phyloP scores from a whole-genome alignment of 1,140 invertebrate species.

The Zaprionus davidi region DNA sequence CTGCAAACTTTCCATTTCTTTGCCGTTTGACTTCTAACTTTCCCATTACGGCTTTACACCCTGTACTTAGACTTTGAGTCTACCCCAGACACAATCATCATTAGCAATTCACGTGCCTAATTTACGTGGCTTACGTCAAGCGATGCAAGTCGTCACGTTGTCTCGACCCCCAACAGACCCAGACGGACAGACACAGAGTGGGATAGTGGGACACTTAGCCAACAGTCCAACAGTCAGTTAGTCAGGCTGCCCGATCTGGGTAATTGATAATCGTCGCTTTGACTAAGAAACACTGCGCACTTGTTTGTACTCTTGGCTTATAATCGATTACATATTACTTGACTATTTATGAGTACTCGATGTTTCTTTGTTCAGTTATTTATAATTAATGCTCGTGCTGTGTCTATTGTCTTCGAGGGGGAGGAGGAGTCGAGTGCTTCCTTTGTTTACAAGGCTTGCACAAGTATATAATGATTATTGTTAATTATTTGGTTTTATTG shows the following conservation, averaged over 20 bases:
- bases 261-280: slow-evolving; percentile 51
- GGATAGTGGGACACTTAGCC: not conserved
- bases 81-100: not conserved
- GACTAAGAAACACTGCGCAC: slow-evolving; percentile 47
- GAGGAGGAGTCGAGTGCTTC: not conserved
- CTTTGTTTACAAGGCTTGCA: slow-evolving; percentile 31
- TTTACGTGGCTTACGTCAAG: slow-evolving; percentile 2
- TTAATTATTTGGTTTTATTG: slow-evolving; percentile 1
- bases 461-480: slow-evolving; percentile 19
- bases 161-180: slow-evolving; percentile 11
- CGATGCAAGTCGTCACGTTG: slow-evolving; percentile 7
- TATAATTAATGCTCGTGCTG: slow-evolving; percentile 34
- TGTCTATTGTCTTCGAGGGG: slow-evolving; percentile 30
- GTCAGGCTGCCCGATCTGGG: slow-evolving; percentile 24
- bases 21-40: slow-evolving; percentile 3
- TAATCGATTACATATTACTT: slow-evolving; percentile 56
- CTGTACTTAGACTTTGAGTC: slow-evolving; percentile 8
- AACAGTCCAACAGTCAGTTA: slow-evolving; percentile 2
- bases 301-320: slow-evolving; percentile 9
- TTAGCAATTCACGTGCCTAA: slow-evolving; percentile 8
- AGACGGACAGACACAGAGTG: slow-evolving; percentile 2
- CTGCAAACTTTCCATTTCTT: slow-evolving; percentile 63
- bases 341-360: slow-evolving; percentile 29
- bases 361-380: slow-evolving; percentile 56
- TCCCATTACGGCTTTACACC: not conserved